Evolutionary conservation across 2,888 invertebrate genomes (phyloP).

Genomic region (Mythimna vitellina): DNA sequence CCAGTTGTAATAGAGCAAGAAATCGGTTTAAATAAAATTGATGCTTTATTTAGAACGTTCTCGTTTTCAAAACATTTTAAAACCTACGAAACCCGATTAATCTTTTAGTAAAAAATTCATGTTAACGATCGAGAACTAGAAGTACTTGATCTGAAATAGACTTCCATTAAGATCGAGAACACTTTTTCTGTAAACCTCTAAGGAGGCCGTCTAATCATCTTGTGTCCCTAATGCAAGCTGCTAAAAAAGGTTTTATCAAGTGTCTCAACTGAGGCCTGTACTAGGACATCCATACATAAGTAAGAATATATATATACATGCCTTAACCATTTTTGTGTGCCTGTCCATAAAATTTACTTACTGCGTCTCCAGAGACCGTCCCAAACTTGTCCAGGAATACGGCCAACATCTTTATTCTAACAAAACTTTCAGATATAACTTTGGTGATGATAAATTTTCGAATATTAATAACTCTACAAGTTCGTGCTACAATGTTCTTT

Average conservation of each 20-base stretch:
- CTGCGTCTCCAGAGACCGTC: slow-evolving; percentile 38
- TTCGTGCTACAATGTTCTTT: slow-evolving; percentile 48
- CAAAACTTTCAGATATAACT: slow-evolving; percentile 58
- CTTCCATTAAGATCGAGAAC: slow-evolving; percentile 18
- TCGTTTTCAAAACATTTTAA: background rate
- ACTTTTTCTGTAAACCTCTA: slow-evolving; percentile 29
- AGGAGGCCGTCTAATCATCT: slow-evolving; percentile 20
- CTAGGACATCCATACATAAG: slow-evolving; percentile 21
- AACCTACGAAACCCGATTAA: background rate
- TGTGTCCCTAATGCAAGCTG: slow-evolving; percentile 22
- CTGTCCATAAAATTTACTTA: slow-evolving; percentile 56
- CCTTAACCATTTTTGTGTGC: slow-evolving; percentile 18
- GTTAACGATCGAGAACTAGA: slow-evolving; percentile 4
- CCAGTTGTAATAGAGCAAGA: no score
- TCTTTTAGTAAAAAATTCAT: slow-evolving; percentile 25
- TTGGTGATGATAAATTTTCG: slow-evolving; percentile 50
- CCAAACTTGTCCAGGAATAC: slow-evolving; percentile 53
- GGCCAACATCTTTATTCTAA: slow-evolving; percentile 49
- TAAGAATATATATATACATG: slow-evolving; percentile 24
- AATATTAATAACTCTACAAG: slow-evolving; percentile 29
- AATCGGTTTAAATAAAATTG: slow-evolving; percentile 8
- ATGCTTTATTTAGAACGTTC: background rate
- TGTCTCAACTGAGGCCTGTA: slow-evolving; percentile 1
- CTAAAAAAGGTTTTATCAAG: slow-evolving; percentile 29
- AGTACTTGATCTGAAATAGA: background rate